These are phyloP conservation scores for Pogonus chalceus DNA, from an alignment of 1,140 invertebrate species.

Conservation along the genomic window DNA sequence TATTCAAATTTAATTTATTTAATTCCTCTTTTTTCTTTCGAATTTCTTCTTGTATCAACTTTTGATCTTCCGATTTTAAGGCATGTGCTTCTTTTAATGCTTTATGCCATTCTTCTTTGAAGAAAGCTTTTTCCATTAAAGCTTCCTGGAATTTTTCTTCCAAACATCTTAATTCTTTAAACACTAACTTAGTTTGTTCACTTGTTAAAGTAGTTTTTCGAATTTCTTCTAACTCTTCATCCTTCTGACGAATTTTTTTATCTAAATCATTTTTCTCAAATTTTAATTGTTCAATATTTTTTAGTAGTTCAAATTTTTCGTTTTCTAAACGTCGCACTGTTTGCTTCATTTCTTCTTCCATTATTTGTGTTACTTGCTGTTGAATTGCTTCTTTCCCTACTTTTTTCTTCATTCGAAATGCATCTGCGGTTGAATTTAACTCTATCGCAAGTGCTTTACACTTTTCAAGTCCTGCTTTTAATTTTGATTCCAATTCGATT, in stretches of 20 bases:
- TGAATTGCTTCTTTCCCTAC: not conserved
- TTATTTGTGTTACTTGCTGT: not conserved
- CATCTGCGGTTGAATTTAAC: not conserved
- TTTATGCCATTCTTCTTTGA: constrained; percentile 42
- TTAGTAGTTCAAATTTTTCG: constrained; percentile 28
- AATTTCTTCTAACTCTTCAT: constrained; percentile 31
- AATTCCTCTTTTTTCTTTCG: constrained; percentile 38
- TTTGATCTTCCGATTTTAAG: constrained; percentile 38
- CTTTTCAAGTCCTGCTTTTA: constrained; percentile 7
- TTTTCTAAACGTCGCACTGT: constrained; percentile 12
- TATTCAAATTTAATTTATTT: constrained; percentile 22
- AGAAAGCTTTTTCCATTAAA: constrained; percentile 39
- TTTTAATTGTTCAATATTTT: constrained; percentile 30
- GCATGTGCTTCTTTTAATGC: constrained; percentile 41
- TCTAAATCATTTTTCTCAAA: constrained; percentile 35
- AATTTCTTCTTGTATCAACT: constrained; percentile 35
- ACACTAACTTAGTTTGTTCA: constrained; percentile 36
- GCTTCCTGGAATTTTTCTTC: constrained; percentile 39
- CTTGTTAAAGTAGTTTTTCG: constrained; percentile 35
- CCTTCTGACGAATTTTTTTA: constrained; percentile 31
- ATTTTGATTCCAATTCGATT: constrained; percentile 18
- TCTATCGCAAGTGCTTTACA: not conserved
- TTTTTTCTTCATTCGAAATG: not conserved
- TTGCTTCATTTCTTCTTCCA: not conserved
- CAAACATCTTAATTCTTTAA: constrained; percentile 38